phyloP scores from a whole-genome alignment of 2,888 invertebrate species.

The Cotesia congregata region DNA sequence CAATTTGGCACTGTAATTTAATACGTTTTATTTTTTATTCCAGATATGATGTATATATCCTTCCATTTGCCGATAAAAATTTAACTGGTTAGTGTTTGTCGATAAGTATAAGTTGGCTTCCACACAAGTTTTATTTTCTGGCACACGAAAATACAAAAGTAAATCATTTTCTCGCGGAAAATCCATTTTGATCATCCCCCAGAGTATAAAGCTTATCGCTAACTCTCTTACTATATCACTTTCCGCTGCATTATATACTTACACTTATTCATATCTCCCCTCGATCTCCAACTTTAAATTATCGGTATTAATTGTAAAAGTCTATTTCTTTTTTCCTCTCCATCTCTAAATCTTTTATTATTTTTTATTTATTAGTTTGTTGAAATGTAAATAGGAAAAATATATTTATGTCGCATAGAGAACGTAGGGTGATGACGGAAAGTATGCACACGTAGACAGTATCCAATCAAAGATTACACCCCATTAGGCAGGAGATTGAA shows the following conservation, averaged over 20 bases:
- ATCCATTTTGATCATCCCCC: not conserved
- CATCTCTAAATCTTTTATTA: no score
- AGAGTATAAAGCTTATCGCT: not conserved
- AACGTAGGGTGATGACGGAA: not conserved
- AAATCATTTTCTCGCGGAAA: not conserved
- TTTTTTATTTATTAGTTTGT: no score
- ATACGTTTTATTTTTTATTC: not conserved
- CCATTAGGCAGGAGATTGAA: constrained; percentile 65
- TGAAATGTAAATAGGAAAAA: no score
- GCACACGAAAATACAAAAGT: not conserved
- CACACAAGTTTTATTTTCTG: not conserved
- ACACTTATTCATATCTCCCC: not conserved
- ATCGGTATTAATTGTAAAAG: not conserved
- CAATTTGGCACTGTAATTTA: not conserved
- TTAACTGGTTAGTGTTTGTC: not conserved
- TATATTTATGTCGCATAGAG: no score
- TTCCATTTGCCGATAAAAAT: not conserved
- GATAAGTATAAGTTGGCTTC: not conserved
- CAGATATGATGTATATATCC: not conserved
- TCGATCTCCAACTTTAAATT: not conserved
- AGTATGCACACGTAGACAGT: constrained; percentile 60
- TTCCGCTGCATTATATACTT: not conserved
- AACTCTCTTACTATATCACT: not conserved
- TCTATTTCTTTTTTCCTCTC: no score
- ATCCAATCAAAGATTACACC: constrained; percentile 66